These are phyloP conservation scores for Potorous gilbertii DNA, from an alignment of 2,797 vertebrate genomes.

Conservation along the genomic window DNA sequence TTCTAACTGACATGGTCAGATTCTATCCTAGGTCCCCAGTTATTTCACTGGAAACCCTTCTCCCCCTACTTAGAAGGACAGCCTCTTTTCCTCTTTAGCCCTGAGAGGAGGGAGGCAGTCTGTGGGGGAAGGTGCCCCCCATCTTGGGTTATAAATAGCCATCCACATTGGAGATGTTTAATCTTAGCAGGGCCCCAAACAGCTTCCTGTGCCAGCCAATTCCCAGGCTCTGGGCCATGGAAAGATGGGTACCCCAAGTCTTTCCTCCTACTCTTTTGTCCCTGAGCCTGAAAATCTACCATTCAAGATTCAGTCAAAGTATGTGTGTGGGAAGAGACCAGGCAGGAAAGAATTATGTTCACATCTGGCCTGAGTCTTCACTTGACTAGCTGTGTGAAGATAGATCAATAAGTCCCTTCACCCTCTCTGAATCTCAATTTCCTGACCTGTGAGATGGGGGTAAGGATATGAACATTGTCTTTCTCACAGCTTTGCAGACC, in stretches of 20 bases:
- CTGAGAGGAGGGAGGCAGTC: background rate
- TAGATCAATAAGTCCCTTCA: background rate
- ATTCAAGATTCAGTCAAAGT: background rate
- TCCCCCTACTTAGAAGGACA: background rate
- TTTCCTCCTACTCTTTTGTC: conserved; percentile 1
- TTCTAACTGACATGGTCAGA: background rate
- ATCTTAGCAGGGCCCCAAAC: conserved; percentile 1
- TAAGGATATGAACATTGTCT: background rate
- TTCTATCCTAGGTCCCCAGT: background rate
- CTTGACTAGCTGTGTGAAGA: background rate
- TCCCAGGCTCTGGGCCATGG: background rate
- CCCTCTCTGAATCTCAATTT: background rate
- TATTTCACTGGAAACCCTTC: background rate
- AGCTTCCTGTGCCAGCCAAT: background rate
- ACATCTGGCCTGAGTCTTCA: background rate
- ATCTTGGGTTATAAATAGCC: background rate
- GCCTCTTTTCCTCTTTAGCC: background rate
- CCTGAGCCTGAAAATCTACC: conserved; percentile 9
- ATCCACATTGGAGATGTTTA: conserved; percentile 1
- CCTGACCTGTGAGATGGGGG: background rate
- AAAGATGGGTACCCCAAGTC: conserved; percentile 9
- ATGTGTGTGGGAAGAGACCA: background rate
- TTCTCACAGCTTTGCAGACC: background rate
- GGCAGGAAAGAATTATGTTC: background rate
- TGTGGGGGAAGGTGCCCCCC: background rate